Base-by-base conservation (phyloP, 2,113 vertebrate species). In the Cricetomys ansorgei region DNA sequence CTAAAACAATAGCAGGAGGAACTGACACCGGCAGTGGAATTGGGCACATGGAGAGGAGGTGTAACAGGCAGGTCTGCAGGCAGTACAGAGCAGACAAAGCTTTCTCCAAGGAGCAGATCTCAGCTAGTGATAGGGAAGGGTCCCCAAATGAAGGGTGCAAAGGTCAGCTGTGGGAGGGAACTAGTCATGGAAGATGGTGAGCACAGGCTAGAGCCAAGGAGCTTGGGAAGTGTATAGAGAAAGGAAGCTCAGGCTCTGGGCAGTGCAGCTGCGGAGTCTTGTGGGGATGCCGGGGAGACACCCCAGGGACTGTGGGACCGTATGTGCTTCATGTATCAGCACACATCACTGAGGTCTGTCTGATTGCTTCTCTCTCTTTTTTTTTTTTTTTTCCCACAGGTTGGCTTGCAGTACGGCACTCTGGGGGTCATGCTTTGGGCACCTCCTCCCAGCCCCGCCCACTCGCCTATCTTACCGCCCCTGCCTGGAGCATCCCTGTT, bases 361-460 rank as follows among this genome's bases (percentile, higher is more conserved):
- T 75, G 67, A 94, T 1, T 10, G 55, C 12, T 2, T 57, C 40
- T 25, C 2, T 23, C 55, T 73, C 84, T 37, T 77, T 64, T 83
- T 88, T 25, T 2, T 23, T 59, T 73, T 88, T 37, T 77, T 64
- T 83, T 88, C 72, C 86, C 12, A 25, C 92, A 98, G 97, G 87
- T 29, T 0, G 9, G 1, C 65, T 62, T 62, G 83, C 55, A 21
- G 53, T 0, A 0, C 62, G n/a, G 50, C 0, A 13, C 76, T 37
- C 83, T 5, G 76, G 73, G 57, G 92, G 23, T 45, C 72, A 50
- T 1, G 27, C 79, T 48, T 59, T 21, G 7, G 0, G 13, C 11
- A 19, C 57, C 57, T n/a, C 25, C 62, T 23, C 59, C 55, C 75
- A 55, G 6, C 17, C 67, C 27, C 10, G 12, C 67, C 27, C 10